Conservation (phyloP, 2,113 vertebrate species). For the Smithornis capensis region DNA sequence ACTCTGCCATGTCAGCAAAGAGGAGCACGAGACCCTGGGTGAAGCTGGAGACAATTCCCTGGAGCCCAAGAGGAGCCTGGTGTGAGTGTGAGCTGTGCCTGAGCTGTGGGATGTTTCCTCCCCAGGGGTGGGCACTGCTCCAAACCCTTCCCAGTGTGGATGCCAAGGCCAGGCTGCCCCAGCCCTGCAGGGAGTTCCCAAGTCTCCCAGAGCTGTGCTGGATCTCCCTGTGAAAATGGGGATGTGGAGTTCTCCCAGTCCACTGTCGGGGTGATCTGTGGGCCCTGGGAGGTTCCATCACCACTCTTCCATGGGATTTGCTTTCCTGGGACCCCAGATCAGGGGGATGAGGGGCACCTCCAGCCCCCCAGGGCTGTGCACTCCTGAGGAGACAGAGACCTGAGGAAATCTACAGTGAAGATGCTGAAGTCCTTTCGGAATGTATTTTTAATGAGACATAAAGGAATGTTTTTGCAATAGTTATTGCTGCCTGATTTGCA, state of each 20-base stretch:
- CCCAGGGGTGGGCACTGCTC: neutral
- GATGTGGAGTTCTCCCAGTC: neutral
- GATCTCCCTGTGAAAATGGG: neutral
- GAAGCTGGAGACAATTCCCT: neutral
- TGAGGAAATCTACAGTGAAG: neutral
- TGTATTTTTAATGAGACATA: neutral
- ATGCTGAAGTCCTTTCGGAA: neutral
- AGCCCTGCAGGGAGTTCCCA: neutral
- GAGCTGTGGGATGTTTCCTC: neutral
- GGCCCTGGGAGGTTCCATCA: neutral
- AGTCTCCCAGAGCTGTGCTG: neutral
- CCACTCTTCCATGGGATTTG: neutral
- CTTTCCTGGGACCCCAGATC: neutral
- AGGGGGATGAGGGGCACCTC: neutral
- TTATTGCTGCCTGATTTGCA: neutral
- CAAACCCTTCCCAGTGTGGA: neutral
- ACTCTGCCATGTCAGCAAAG: neutral
- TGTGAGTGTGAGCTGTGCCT: neutral
- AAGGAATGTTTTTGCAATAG: neutral
- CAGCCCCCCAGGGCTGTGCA: neutral
- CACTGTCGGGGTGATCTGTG: neutral
- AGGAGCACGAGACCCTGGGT: neutral
- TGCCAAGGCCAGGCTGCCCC: neutral
- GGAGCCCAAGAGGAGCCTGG: neutral
- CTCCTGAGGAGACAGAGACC: neutral